These are phyloP conservation scores for Ctenopoma kingsleyae DNA, from an alignment of 2,797 vertebrate species.

Conservation along the genomic window DNA sequence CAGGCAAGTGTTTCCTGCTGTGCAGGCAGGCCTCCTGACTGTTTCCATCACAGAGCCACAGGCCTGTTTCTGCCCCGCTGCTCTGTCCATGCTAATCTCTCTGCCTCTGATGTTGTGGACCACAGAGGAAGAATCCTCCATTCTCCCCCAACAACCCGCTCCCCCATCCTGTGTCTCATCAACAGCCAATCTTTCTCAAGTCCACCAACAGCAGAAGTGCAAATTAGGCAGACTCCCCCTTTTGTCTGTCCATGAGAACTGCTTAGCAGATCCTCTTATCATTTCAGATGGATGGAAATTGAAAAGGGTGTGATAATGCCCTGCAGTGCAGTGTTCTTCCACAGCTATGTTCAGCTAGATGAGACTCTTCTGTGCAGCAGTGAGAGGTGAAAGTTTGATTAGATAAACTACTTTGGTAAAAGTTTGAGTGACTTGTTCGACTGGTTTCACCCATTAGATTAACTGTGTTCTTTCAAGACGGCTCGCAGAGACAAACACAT, in stretches of 20 bases:
- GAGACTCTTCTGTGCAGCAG: conserved; percentile 2
- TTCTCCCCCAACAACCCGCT: not conserved
- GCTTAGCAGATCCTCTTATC: conserved; percentile 19
- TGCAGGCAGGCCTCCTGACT: conserved; percentile 67
- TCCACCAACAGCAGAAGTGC: conserved; percentile 18
- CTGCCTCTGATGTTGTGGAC: conserved; percentile 49
- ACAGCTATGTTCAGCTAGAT: conserved; percentile 4
- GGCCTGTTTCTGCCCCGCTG: conserved; percentile 74
- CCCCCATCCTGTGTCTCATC: conserved; percentile 13
- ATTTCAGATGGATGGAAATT: conserved; percentile 20
- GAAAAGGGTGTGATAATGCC: conserved; percentile 28
- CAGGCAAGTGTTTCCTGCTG: conserved; percentile 62
- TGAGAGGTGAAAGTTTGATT: conserved; percentile 8
- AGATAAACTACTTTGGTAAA: not conserved
- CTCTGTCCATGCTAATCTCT: conserved; percentile 57
- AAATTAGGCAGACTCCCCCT: conserved; percentile 32
- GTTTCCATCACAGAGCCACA: conserved; percentile 78
- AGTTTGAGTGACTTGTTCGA: not conserved
- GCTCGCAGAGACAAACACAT: not conserved
- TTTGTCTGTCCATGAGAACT: not conserved
- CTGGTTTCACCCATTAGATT: not conserved
- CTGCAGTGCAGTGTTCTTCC: not conserved
- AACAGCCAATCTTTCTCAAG: conserved; percentile 38
- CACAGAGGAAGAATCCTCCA: conserved; percentile 17
- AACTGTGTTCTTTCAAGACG: not conserved